Evolutionary conservation across 2,797 vertebrate species (phyloP).

Genomic region (Naso thynnoides): DNA sequence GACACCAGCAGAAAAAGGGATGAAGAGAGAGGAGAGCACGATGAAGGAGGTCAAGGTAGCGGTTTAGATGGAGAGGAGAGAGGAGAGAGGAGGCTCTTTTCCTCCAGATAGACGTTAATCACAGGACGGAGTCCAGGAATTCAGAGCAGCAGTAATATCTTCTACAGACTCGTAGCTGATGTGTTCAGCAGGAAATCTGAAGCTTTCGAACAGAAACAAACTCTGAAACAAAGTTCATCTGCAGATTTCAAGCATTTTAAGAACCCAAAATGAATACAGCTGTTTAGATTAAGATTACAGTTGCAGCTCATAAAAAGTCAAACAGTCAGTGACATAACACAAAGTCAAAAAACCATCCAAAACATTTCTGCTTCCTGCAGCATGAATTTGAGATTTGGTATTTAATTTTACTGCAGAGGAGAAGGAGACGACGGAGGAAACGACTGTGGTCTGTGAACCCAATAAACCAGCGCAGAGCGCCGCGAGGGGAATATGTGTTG

Average conservation of each 20-base stretch:
- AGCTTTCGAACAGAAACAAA: background rate
- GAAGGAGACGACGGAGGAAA: no score
- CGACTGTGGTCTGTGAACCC: no score
- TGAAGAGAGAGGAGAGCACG: conserved; percentile 5
- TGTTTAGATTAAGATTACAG: background rate
- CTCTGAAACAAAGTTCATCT: background rate
- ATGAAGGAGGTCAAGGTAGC: conserved; percentile 47
- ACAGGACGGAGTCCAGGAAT: conserved; percentile 19
- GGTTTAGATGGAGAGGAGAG: background rate
- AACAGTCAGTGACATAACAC: no score
- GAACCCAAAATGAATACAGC: background rate
- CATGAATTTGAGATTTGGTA: no score
- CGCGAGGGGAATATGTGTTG: no score
- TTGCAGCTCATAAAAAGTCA: no score
- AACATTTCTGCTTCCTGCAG: no score
- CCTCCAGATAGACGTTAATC: conserved; percentile 52
- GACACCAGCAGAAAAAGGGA: conserved; percentile 11
- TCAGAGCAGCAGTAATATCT: conserved; percentile 39
- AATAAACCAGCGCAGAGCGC: no score
- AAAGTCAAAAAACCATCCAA: no score
- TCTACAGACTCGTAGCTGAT: conserved; percentile 44
- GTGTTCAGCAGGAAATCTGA: conserved; percentile 24
- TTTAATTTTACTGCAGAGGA: no score
- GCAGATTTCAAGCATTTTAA: background rate
- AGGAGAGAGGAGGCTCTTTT: conserved; percentile 10